These are phyloP conservation scores for Manis javanica DNA, from an alignment of 2,797 vertebrate genomes.

Conservation along the genomic window DNA sequence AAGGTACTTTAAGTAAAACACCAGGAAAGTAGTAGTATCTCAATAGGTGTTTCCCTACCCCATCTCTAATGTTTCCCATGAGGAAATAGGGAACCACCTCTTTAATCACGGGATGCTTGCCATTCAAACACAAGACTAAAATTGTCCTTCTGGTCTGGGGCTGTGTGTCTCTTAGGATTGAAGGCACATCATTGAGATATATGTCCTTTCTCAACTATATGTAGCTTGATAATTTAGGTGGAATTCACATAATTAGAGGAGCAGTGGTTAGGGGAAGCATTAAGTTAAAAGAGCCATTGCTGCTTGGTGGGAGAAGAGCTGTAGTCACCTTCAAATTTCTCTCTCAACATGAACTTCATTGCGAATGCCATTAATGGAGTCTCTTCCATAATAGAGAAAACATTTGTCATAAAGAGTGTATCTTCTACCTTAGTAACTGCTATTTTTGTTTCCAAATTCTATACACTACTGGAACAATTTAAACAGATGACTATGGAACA, in stretches of 20 bases:
- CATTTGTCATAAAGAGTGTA: neutral
- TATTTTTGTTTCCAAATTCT: conserved; percentile 56
- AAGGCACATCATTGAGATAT: neutral
- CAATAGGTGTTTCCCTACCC: neutral
- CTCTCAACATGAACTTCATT: neutral
- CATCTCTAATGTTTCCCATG: neutral
- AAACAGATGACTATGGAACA: conserved; percentile 4
- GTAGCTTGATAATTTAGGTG: conserved; percentile 40
- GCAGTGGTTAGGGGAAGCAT: neutral
- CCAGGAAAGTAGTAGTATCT: neutral
- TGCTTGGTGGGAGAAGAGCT: neutral
- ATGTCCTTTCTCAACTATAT: conserved; percentile 5
- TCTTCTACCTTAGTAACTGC: conserved; percentile 48
- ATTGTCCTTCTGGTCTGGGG: neutral
- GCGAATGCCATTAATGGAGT: conserved; percentile 26
- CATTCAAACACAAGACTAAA: neutral
- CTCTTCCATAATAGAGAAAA: conserved; percentile 53
- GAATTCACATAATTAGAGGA: neutral
- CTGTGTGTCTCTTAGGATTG: conserved; percentile 4
- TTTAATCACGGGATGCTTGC: neutral
- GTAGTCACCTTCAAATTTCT: conserved; percentile 27
- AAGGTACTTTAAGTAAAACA: conserved; percentile 42
- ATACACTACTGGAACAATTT: conserved; percentile 2
- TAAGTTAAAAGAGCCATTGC: conserved; percentile 7
- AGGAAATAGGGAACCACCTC: neutral